These are phyloP conservation scores for Drosophila quinaria DNA, from an alignment of 2,888 invertebrate species.

Conservation along the genomic window DNA sequence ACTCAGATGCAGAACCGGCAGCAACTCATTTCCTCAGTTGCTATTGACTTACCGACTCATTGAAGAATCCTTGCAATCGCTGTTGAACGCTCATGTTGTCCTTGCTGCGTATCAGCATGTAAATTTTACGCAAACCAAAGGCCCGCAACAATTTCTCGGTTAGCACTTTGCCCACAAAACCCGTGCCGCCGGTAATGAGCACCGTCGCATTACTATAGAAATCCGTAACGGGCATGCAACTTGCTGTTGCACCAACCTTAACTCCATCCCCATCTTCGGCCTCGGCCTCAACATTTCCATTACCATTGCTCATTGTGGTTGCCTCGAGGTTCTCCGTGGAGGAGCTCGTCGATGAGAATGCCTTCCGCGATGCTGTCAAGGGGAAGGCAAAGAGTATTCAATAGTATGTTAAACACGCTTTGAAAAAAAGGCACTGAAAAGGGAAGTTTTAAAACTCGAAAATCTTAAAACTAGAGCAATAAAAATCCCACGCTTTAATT, in stretches of 20 bases:
- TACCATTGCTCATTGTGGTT: constrained; percentile 41
- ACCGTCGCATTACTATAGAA: constrained; percentile 85
- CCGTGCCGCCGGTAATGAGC: constrained; percentile 86
- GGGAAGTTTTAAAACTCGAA: not conserved
- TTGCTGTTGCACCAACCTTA: constrained; percentile 26
- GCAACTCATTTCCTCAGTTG: constrained; percentile 29
- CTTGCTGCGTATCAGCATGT: constrained; percentile 85
- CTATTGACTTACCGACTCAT: constrained; percentile 82
- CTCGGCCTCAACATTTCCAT: constrained; percentile 7
- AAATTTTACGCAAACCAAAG: constrained; percentile 84
- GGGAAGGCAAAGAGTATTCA: constrained; percentile 1
- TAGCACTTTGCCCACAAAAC: constrained; percentile 85
- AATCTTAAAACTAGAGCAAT: not conserved
- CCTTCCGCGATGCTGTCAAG: constrained; percentile 57
- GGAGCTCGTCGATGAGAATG: constrained; percentile 68
- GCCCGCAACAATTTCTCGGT: constrained; percentile 85
- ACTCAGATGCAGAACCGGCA: not conserved
- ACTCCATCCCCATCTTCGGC: not conserved
- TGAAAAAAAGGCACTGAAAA: not conserved
- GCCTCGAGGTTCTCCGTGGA: constrained; percentile 49
- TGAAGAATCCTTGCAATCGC: constrained; percentile 83
- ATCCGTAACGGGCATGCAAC: constrained; percentile 78
- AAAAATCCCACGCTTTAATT: too few relatives aligned
- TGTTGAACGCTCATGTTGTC: constrained; percentile 83
- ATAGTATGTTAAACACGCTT: constrained; percentile 20